Evolutionary conservation across 2,113 vertebrate genomes (phyloP).

Genomic region (Cygnus atratus): DNA sequence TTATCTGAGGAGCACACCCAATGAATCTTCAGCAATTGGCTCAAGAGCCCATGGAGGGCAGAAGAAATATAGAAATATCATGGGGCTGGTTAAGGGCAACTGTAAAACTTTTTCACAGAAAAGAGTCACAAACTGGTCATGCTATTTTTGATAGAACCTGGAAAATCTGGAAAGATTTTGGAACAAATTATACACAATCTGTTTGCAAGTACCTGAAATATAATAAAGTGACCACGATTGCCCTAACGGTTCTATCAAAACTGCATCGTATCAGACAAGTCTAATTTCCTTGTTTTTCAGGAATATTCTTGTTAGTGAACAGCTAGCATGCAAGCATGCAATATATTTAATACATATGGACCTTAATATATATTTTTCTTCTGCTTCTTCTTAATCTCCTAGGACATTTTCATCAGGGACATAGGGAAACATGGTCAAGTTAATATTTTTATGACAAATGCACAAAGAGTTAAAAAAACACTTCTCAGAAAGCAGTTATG

Average conservation of each 20-base stretch:
- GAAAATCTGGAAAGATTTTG: not conserved
- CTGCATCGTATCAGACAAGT: not conserved
- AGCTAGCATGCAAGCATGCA: not conserved
- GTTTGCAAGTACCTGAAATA: not conserved
- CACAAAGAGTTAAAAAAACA: not conserved
- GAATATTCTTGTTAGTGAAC: not conserved
- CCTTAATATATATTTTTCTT: not conserved
- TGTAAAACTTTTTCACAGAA: not conserved
- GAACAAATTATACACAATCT: not conserved
- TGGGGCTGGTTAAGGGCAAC: not conserved
- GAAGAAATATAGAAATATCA: not conserved
- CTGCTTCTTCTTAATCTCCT: not conserved
- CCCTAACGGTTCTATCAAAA: not conserved
- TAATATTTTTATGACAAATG: not conserved
- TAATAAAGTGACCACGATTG: not conserved
- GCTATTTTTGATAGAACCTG: not conserved
- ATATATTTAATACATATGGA: not conserved
- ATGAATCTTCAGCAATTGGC: not conserved
- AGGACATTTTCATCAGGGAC: not conserved
- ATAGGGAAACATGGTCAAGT: not conserved
- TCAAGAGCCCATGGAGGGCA: not conserved
- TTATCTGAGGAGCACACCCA: not conserved
- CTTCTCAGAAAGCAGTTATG: not conserved
- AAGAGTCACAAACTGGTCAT: not conserved
- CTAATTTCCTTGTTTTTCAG: not conserved